Conservation (phyloP, 1,140 invertebrate species). For the Pseudomyrmex dendroicus region DNA sequence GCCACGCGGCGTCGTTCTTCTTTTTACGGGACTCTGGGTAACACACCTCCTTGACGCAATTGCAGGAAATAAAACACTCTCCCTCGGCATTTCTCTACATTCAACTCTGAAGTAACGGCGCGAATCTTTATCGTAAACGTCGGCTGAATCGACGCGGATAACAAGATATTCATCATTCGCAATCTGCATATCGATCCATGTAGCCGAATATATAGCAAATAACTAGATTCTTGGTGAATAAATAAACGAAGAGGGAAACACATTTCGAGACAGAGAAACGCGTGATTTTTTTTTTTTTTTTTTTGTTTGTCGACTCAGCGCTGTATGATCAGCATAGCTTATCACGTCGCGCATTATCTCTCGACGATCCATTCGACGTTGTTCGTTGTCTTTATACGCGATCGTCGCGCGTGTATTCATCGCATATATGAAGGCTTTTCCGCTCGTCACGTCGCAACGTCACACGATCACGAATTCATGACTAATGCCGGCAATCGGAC, state of each 20-base stretch:
- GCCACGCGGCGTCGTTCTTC: constrained; percentile 48
- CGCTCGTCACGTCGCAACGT: constrained; percentile 21
- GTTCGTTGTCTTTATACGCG: neutral
- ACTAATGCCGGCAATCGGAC: constrained; percentile 57
- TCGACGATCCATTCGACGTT: neutral
- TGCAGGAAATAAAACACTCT: constrained; percentile 72
- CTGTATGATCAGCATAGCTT: neutral
- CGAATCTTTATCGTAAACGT: constrained; percentile 23
- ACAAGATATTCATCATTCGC: neutral
- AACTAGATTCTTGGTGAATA: neutral
- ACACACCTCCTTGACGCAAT: constrained; percentile 74
- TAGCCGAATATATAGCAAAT: neutral
- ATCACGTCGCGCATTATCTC: constrained; percentile 28
- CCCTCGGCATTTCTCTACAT: constrained; percentile 51
- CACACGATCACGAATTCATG: constrained; percentile 57
- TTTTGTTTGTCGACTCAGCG: neutral
- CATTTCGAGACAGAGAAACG: neutral
- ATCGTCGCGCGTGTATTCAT: constrained; percentile 2
- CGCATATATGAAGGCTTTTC: neutral
- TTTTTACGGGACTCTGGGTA: constrained; percentile 60
- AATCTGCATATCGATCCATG: neutral
- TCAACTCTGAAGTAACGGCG: constrained; percentile 36
- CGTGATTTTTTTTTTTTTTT: too few relatives aligned
- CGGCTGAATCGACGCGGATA: constrained; percentile 13
- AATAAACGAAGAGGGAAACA: neutral